Conservation (phyloP, 2,888 invertebrate genomes). For the Mesodorylaimus sp. region DNA sequence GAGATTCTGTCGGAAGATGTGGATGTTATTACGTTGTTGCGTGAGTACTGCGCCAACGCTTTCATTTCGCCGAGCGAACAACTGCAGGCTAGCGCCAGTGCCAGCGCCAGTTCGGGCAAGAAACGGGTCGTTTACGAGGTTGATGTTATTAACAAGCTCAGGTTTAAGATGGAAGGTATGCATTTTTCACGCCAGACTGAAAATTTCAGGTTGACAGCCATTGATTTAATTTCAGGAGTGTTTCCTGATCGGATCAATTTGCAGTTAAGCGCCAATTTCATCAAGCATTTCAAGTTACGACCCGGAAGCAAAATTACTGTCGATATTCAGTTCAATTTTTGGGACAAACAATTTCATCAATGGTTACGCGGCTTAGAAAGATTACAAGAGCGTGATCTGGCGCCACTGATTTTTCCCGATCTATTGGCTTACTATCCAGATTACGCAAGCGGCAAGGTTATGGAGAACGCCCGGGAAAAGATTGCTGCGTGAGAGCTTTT, state of each 20-base stretch:
- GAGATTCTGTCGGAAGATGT: not conserved
- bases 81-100: no score
- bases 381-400: not conserved
- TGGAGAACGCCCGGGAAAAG: not conserved
- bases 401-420: not conserved
- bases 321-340: not conserved
- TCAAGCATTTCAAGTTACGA: not conserved
- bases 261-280: not conserved
- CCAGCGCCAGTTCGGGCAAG: not conserved
- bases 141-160: not conserved
- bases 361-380: not conserved
- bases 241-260: not conserved
- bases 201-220: no score
- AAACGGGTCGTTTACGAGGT: not conserved
- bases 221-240: not conserved
- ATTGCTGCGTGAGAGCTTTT: not conserved
- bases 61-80: slow-evolving; percentile 12
- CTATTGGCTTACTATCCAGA: not conserved
- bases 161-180: not conserved
- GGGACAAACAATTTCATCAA: not conserved
- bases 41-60: slow-evolving; percentile 12
- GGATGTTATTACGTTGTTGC: not conserved
- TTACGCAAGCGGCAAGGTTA: not conserved
- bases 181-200: no score
- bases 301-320: not conserved